Evolutionary conservation across 1,140 invertebrate species (phyloP).

Genomic region (Penaeus indicus): DNA sequence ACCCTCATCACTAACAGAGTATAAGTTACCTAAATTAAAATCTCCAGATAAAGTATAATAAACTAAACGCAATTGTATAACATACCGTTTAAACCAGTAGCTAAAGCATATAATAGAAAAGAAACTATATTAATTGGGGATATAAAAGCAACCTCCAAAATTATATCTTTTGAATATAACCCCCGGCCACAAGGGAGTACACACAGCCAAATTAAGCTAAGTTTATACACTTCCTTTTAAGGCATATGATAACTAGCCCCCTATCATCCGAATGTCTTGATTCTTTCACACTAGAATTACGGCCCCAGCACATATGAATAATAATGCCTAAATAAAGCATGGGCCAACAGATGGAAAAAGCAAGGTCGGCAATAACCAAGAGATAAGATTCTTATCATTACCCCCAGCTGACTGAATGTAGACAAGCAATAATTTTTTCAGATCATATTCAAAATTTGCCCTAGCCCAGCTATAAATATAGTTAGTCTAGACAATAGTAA

Average conservation of each 20-base stretch:
- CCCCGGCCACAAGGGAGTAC: conserved; percentile 31
- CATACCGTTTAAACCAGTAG: conserved; percentile 13
- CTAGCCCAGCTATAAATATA: conserved; percentile 31
- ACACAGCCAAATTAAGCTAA: neutral
- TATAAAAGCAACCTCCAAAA: conserved; percentile 41
- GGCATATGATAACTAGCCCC: conserved; percentile 1
- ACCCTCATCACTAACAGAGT: neutral
- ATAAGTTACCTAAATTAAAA: neutral
- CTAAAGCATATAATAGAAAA: conserved; percentile 5
- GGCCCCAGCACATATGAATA: conserved; percentile 32
- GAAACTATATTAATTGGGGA: neutral
- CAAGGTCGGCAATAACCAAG: neutral
- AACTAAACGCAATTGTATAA: neutral
- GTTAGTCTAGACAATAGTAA: conserved; percentile 43
- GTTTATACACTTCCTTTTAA: neutral
- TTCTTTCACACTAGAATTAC: conserved; percentile 33
- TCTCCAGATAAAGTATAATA: neutral
- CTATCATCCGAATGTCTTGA: conserved; percentile 32
- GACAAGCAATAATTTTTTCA: conserved; percentile 59
- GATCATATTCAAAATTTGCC: conserved; percentile 54
- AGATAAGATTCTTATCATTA: conserved; percentile 33
- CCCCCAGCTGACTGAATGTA: conserved; percentile 58
- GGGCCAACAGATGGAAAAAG: conserved; percentile 44
- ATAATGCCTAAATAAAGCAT: conserved; percentile 40
- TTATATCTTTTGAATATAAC: conserved; percentile 44